Base-by-base conservation (phyloP, 2,797 vertebrate species). In the Epinephelus coioides region DNA sequence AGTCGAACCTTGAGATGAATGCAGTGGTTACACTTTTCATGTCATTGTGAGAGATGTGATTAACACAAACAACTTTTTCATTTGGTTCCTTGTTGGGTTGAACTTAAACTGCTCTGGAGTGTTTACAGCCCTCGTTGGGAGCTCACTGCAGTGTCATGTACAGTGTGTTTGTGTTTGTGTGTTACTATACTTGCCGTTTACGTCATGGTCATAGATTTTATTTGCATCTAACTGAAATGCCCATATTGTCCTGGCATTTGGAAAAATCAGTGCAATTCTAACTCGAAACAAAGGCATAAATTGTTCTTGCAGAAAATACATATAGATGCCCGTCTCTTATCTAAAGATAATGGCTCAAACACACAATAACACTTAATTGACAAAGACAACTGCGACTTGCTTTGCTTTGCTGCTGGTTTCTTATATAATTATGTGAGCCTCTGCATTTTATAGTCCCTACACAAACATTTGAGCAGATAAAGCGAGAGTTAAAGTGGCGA, bases 381-480 rank as follows among this genome's bases (percentile, higher is more conserved):
- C 15, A 5, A 14, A 21, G 6, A 7, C 9, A 15, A 12, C 6
- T 38, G 55, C 5, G 1, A 38, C 55, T 55, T 53, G 27, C 14
- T 66, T 62, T 43, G 19, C 27, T 70, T 53, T 63, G 5, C 17
- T 47, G n/a, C 14, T 62, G 49, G 27, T 13, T 67, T 60, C 60
- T 34, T 43, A 19, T 59, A 44, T 18, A 60, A 68, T 19, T 53
- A 47, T 68, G 3, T 53, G 4, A 46, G 11, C 46, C 21, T 21
- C 5, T 21, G 17, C 2, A 3, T 50, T 68, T 53, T 1, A 76
- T 40, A 18, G 43, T 8, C 19, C 27, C 6, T 6, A 50, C 27
- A 64, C 6, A 62, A 34, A n/a, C 21, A 23, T 25, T 54, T 62
- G 27, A 55, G 50, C 38, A 59, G 6, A 14, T 30, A 44, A 14